Base-by-base conservation (phyloP, 2,888 invertebrate species). In the Leptopterna dolabrata region DNA sequence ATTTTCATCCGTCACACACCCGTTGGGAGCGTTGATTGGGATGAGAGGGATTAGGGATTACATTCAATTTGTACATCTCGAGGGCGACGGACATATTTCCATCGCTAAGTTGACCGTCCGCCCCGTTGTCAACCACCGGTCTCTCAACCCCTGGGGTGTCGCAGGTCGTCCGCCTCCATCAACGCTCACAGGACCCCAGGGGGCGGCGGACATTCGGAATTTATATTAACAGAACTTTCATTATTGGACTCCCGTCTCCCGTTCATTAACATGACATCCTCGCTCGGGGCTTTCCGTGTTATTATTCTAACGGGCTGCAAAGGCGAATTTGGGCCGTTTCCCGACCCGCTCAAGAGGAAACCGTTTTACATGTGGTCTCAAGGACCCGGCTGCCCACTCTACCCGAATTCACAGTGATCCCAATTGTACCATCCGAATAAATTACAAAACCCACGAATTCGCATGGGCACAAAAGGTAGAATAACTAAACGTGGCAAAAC, bases 31-130 rank as follows among this genome's bases (percentile, higher is more conserved):
- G 83, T 83, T 83, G 83, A 83, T 83, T 83, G 83, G 83, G 70
- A 41, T 41, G 83, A 43, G 70, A 36, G 36, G 36, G 36, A 83
- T 83, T 83, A 63, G 63, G 82, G 82, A 83, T 83, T 83, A 83
- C 83, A 83, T 83, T 83, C 83, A 83, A 83, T 83, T 83, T 83
- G 83, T 83, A 83, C 41, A 70, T 83, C 63, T 36, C 83, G 27
- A 19, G 19, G 45, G 41, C 41, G 19, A 24, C 9, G 30, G 78
- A 78, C 78, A 78, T 78, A 78, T 78, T 78, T 78, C 78, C 78
- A 45, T 45, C 19, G 41, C 78, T 78, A 78, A 78, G 78, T 45
- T 45, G 24, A 45, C 45, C 45, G 78, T 78, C 63, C 36, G n/a
- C 45, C 9, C 45, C 45, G 45, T 78, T 43, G 78, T 78, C 78